Evolutionary conservation across 1,140 invertebrate species (phyloP).

Genomic region (Atta colombica): DNA sequence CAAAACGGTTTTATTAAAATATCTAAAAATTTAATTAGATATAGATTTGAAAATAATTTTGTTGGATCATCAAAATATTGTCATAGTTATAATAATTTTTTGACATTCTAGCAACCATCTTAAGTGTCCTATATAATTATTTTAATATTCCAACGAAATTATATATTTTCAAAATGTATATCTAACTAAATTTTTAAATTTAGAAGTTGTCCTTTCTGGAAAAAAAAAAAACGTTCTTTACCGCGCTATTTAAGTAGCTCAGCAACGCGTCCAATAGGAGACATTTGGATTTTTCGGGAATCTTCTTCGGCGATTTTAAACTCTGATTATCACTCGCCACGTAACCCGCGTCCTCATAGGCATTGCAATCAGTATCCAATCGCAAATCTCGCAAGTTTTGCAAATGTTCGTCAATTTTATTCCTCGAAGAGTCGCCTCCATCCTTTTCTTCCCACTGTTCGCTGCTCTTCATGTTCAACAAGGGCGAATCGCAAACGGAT

Average conservation of each 20-base stretch:
- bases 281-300: slow-evolving; percentile 87
- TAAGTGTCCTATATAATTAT: too few relatives aligned
- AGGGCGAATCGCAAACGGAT: slow-evolving; percentile 56
- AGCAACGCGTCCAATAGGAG: slow-evolving; percentile 89
- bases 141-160: too few relatives aligned
- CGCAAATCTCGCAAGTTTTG: slow-evolving; percentile 66
- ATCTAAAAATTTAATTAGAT: too few relatives aligned
- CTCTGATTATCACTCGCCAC: slow-evolving; percentile 46
- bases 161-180: too few relatives aligned
- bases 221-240: slow-evolving; percentile 79
- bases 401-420: slow-evolving; percentile 77
- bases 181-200: too few relatives aligned
- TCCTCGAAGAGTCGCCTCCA: slow-evolving; percentile 23
- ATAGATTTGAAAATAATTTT: too few relatives aligned
- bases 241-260: slow-evolving; percentile 90
- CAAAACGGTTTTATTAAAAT: too few relatives aligned
- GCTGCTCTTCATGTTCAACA: slow-evolving; percentile 20
- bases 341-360: slow-evolving; percentile 43
- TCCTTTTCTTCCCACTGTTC: slow-evolving; percentile 27
- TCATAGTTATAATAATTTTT: too few relatives aligned
- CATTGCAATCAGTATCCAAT: slow-evolving; percentile 32
- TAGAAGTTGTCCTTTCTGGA: too few relatives aligned
- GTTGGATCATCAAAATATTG: background rate
- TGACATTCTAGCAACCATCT: too few relatives aligned
- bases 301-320: slow-evolving; percentile 50